Percentiles rank a stretch among this genome's conserved stretches.
Conservation (phyloP, 2,797 vertebrate genomes). For the Tympanoctomys barrerae region DNA sequence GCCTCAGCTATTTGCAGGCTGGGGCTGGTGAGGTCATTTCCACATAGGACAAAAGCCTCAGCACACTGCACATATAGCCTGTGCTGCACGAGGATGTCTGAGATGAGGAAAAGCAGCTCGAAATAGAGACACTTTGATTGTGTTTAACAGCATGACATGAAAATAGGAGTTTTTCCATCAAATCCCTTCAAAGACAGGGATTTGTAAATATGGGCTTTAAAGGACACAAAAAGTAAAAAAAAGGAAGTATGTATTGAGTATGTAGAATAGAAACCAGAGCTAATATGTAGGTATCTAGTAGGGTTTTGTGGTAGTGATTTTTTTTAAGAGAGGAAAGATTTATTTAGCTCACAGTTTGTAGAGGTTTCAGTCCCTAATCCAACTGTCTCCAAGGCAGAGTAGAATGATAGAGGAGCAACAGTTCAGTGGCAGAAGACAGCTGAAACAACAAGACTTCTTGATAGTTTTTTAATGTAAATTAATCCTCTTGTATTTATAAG, state of each 20-base stretch:
- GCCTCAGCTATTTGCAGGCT: too few relatives aligned
- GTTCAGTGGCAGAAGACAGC: too few relatives aligned
- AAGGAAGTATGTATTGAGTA: neutral
- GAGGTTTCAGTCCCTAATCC: too few relatives aligned
- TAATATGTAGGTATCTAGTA: neutral
- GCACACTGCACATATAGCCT: neutral
- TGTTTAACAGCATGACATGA: neutral
- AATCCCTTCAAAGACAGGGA: too few relatives aligned
- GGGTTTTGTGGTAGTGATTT: neutral
- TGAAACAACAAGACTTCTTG: neutral
- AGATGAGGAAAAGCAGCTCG: neutral
- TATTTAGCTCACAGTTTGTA: too few relatives aligned
- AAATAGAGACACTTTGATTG: neutral
- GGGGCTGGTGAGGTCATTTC: too few relatives aligned
- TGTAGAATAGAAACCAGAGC: neutral
- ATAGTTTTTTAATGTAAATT: neutral
- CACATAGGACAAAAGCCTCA: neutral
- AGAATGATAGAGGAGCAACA: too few relatives aligned
- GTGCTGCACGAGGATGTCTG: neutral
- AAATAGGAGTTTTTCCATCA: neutral
- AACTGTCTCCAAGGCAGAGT: too few relatives aligned
- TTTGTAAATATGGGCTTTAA: neutral
- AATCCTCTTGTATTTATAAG: neutral
- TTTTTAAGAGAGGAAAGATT: too few relatives aligned
- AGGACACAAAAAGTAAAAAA: neutral